Base-by-base conservation (phyloP, 1,140 invertebrate species). In the Nasonia giraulti region DNA sequence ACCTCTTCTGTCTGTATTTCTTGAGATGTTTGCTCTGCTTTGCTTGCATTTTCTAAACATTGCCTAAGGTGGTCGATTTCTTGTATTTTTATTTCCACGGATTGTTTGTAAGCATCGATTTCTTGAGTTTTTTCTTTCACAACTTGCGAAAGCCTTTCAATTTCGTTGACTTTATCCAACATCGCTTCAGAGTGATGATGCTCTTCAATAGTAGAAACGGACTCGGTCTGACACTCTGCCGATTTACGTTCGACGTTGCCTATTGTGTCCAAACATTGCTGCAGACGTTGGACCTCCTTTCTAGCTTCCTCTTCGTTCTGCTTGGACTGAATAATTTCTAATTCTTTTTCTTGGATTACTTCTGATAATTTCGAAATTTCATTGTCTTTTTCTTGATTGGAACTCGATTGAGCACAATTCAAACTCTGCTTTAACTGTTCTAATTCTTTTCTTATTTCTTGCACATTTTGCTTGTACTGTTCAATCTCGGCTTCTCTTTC, bases 41-140 rank as follows among this genome's bases (percentile, higher is more conserved):
- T 80, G 12, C 4, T 12, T 12, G 23, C 37, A 31, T 27, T 66
- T 8, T 33, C 33, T 11, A 84, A 75, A 20, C 74, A 77, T 23
- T 47, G 44, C 71, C 76, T 27, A 31, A 10, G 50, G 11, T 4
- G 44, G 20, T 86, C 78, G 4, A 88, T 79, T 44, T 89, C 77
- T 4, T 40, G 10, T 0, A 75, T 82, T 2, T 12, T 78, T 33
- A 79, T 14, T n/a, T 23, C 76, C 75, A 85, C 73, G 31, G 86
- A 0, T 55, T 87, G 87, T 4, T 74, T 74, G 27, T 27, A 33
- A 33, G n/a, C 27, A 11, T 31, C 17, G 14, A 71, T 2, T 44
- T 68, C 33, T 10, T 23, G 8, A 31, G 55, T 31, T 31, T 77
- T 76, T 77, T 83, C 82, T 83, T 83, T 23, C 17, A 80, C 37